phyloP scores from a whole-genome alignment of 2,113 vertebrate species.

The Gymnobelideus leadbeateri region DNA sequence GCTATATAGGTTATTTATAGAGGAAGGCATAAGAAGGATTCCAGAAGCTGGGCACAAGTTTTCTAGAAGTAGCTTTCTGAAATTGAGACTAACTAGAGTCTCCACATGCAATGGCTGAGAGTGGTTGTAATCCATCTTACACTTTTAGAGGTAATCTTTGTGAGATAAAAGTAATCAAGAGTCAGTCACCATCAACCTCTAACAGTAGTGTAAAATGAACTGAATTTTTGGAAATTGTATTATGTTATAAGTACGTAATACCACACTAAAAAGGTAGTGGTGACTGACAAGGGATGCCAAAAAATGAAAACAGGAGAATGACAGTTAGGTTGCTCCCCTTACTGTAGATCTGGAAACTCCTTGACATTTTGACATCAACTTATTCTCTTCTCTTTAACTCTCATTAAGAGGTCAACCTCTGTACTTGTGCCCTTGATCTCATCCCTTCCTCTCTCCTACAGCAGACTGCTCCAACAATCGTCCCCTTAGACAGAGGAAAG shows the following conservation, averaged over 20 bases:
- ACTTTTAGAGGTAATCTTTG: conserved; percentile 11
- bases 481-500: too few species aligned
- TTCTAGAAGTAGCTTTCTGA: conserved; percentile 31
- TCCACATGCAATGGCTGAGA: neutral
- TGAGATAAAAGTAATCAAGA: conserved; percentile 1
- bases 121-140: neutral
- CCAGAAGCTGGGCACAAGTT: conserved; percentile 18
- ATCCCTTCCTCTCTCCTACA: too few species aligned
- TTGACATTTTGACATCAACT: too few species aligned
- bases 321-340: conserved; percentile 11
- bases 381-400: too few species aligned
- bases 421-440: too few species aligned
- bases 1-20: too few species aligned
- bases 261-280: conserved; percentile 4
- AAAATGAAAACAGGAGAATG: conserved; percentile 27
- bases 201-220: neutral
- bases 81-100: neutral
- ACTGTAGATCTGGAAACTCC: neutral
- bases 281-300: neutral
- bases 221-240: neutral
- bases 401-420: too few species aligned
- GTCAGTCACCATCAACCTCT: neutral
- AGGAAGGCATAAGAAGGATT: conserved; percentile 10
- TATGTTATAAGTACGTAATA: neutral
- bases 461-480: too few species aligned